Percentiles rank a stretch among this genome's conserved stretches.
Conservation (phyloP, 1,140 invertebrate species). For the Drosophila mauritiana region DNA sequence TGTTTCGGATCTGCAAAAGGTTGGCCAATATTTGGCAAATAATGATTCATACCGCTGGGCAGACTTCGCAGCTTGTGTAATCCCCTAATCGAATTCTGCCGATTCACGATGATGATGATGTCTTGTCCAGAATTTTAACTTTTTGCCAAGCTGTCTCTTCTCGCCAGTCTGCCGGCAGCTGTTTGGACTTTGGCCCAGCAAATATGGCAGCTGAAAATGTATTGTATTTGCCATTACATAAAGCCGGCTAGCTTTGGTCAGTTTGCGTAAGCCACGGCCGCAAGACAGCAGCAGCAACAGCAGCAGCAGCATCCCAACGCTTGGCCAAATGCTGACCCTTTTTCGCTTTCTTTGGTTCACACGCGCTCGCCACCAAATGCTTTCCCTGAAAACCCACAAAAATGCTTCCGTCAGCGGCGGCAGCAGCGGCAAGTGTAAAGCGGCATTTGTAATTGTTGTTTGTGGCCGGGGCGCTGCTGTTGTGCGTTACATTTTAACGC, state of each 20-base stretch:
- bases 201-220: constrained; percentile 55
- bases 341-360: constrained; percentile 80
- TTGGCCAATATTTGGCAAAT: constrained; percentile 25
- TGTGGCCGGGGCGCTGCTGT: constrained; percentile 34
- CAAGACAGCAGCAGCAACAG: constrained; percentile 13
- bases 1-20: constrained; percentile 11
- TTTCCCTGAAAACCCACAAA: constrained; percentile 74
- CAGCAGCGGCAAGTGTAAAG: constrained; percentile 70
- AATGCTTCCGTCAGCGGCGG: constrained; percentile 70
- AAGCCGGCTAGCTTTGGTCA: constrained; percentile 46
- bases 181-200: constrained; percentile 62
- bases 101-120: constrained; percentile 67
- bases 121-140: constrained; percentile 55
- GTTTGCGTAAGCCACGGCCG: constrained; percentile 65
- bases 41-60: constrained; percentile 24
- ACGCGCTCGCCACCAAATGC: constrained; percentile 71
- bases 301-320: constrained; percentile 42
- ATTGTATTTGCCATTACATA: constrained; percentile 66
- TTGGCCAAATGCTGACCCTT: constrained; percentile 64
- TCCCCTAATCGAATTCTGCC: constrained; percentile 46
- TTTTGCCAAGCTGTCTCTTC: constrained; percentile 8
- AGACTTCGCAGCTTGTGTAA: constrained; percentile 21
- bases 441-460: constrained; percentile 76
- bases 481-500: constrained; percentile 80
- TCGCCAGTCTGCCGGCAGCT: constrained; percentile 9